Conservation (phyloP, 2,113 vertebrate species). For the Microcebus griseorufus region DNA sequence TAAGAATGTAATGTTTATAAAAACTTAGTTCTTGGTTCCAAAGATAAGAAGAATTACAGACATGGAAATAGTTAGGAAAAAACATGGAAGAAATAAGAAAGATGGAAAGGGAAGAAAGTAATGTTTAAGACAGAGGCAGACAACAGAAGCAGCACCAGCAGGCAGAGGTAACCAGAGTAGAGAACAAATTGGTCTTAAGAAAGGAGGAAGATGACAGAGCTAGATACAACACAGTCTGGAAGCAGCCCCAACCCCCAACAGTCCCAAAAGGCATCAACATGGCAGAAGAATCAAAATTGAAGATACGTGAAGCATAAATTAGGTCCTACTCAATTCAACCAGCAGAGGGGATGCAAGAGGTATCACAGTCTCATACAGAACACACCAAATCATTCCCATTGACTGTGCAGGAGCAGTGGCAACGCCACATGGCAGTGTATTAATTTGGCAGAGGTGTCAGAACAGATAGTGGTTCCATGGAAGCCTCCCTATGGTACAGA, state of each 20-base stretch:
- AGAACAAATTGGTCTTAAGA: not conserved
- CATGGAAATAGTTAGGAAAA: not conserved
- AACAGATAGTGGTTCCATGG: not conserved
- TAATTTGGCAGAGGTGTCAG: not conserved
- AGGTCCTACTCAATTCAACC: not conserved
- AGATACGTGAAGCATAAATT: not conserved
- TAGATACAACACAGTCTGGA: not conserved
- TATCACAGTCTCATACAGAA: not conserved
- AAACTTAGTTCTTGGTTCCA: slow-evolving; percentile 11
- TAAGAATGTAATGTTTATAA: not conserved
- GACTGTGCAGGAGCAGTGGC: fast-evolving
- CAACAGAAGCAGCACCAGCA: not conserved
- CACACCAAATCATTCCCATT: fast-evolving
- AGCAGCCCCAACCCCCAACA: not conserved
- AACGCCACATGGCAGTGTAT: not conserved
- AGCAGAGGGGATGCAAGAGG: not conserved
- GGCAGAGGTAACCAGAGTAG: not conserved
- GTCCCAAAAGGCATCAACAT: not conserved
- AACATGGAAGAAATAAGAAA: not conserved
- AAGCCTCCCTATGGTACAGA: not conserved
- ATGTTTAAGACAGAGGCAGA: not conserved
- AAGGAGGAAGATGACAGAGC: not conserved
- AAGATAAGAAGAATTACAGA: not conserved
- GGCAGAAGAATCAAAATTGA: not conserved
- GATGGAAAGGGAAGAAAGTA: not conserved